A percentile compares a stretch with the other conserved stretches of the same genome.
Conservation (phyloP, 2,797 vertebrate species). For the Halcyon badia region DNA sequence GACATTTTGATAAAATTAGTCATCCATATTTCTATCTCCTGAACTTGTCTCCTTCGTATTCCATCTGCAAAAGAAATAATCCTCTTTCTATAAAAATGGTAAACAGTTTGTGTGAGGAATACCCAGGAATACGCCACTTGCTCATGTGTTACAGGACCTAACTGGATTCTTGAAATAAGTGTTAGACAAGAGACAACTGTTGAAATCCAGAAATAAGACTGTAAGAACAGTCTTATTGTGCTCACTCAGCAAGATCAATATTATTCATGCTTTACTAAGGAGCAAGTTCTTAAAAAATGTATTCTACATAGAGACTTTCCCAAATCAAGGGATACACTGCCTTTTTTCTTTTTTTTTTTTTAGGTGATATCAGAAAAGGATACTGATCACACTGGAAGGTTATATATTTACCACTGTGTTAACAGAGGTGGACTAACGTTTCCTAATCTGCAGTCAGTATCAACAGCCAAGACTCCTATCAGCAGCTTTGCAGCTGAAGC, state of each 20-base stretch:
- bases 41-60: background rate
- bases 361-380: background rate
- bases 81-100: background rate
- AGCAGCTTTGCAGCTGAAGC: background rate
- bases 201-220: background rate
- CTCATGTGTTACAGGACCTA: background rate
- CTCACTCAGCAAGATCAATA: background rate
- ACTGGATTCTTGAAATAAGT: background rate
- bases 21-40: background rate
- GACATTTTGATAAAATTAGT: background rate
- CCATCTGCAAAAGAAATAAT: background rate
- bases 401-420: background rate
- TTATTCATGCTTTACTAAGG: background rate
- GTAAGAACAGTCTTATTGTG: background rate
- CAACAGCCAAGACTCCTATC: background rate
- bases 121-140: background rate
- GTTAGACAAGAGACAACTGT: background rate
- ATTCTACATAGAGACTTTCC: background rate
- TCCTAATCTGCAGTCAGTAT: background rate
- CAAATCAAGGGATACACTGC: background rate
- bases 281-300: background rate
- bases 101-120: background rate
- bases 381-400: background rate
- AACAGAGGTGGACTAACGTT: background rate
- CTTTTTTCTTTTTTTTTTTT: background rate